phyloP scores from a whole-genome alignment of 2,113 vertebrate species.

The Myodes glareolus region DNA sequence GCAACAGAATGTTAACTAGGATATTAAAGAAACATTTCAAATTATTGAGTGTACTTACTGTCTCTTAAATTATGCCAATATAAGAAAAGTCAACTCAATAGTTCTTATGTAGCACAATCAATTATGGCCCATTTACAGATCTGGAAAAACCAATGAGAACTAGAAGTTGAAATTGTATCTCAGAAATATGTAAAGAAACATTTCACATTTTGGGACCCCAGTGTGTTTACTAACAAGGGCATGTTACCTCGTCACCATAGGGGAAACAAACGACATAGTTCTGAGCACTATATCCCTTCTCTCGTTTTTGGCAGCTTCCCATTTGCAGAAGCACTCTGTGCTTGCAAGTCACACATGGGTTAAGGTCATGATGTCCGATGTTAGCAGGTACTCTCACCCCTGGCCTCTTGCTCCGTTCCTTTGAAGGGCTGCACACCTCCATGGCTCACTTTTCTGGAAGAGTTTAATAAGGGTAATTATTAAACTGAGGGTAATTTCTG shows the following conservation, averaged over 20 bases:
- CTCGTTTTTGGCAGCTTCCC: background rate
- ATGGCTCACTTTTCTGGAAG: background rate
- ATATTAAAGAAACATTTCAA: slow-evolving; percentile 63
- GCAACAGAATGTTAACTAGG: slow-evolving; percentile 26
- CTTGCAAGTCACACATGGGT: background rate
- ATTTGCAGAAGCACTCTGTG: background rate
- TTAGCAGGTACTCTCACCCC: background rate
- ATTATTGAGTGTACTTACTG: slow-evolving; percentile 58
- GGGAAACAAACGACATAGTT: background rate
- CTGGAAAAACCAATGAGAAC: background rate
- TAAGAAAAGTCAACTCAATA: background rate
- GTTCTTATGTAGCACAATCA: background rate
- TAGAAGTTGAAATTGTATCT: slow-evolving; percentile 21
- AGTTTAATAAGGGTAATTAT: background rate
- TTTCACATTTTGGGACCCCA: background rate
- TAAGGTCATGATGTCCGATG: background rate
- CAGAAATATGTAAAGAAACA: slow-evolving; percentile 33
- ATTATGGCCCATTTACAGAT: background rate
- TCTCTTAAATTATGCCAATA: slow-evolving; percentile 47
- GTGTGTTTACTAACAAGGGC: background rate
- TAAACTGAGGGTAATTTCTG: background rate
- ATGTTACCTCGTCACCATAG: background rate
- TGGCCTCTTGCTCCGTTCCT: background rate
- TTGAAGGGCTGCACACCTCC: background rate
- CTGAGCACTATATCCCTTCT: background rate